Conservation (phyloP, 2,113 vertebrate genomes). For the Probosciger aterrimus region DNA sequence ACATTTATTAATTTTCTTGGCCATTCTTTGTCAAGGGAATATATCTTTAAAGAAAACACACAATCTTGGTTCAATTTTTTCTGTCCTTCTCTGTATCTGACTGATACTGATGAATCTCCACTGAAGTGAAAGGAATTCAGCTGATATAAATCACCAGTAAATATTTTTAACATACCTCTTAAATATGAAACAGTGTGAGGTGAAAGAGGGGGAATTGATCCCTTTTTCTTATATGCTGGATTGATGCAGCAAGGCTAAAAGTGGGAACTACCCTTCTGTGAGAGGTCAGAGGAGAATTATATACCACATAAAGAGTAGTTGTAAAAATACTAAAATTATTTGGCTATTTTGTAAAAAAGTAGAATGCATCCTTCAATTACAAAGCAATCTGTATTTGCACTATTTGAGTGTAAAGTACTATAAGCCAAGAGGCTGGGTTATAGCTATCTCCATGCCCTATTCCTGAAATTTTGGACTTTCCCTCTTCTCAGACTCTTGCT, state of each 20-base stretch:
- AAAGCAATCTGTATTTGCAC: neutral
- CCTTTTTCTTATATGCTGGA: neutral
- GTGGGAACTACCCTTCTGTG: rapidly evolving
- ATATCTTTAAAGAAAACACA: neutral
- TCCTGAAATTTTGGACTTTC: neutral
- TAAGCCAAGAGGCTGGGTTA: neutral
- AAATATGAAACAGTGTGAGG: neutral
- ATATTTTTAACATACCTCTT: neutral
- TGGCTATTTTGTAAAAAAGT: neutral
- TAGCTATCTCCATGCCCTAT: rapidly evolving
- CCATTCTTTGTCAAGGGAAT: neutral
- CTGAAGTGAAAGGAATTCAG: neutral
- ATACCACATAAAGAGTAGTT: neutral
- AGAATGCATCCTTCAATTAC: neutral
- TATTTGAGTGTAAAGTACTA: neutral
- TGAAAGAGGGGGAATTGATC: neutral
- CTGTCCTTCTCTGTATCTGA: neutral
- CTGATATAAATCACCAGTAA: neutral
- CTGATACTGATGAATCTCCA: neutral
- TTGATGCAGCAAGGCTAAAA: neutral
- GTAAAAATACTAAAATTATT: neutral
- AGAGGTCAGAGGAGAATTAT: neutral
- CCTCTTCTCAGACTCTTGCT: neutral
- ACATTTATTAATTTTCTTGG: neutral
- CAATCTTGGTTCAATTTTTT: neutral